phyloP scores from a whole-genome alignment of 2,797 vertebrate species.

The Galago senegalensis region DNA sequence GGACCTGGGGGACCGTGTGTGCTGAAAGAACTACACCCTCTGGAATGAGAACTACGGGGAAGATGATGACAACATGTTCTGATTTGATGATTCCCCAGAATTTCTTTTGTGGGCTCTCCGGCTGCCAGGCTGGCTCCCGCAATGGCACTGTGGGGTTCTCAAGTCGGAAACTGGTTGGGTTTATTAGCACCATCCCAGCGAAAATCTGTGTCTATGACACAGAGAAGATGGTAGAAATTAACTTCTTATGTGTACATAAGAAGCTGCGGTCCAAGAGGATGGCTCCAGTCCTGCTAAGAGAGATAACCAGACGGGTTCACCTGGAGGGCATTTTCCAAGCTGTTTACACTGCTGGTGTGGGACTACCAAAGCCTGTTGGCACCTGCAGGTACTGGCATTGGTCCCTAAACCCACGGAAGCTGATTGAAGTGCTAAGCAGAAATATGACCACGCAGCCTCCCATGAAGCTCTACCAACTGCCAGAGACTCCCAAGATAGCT shows the following conservation, averaged over 20 bases:
- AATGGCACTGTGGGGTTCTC: constrained; percentile 99
- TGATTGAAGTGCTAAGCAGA: constrained; percentile 99
- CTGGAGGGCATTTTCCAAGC: constrained; percentile 99
- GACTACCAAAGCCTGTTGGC: constrained; percentile 98
- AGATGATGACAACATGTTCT: constrained; percentile 99
- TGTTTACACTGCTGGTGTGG: constrained; percentile 98
- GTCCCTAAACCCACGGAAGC: constrained; percentile 97
- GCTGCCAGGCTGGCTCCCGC: constrained; percentile 97
- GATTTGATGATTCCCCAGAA: constrained; percentile 98
- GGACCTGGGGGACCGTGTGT: constrained; percentile 95
- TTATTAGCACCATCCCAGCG: constrained; percentile 99
- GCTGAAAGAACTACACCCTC: constrained; percentile 97
- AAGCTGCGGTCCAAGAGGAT: constrained; percentile 98
- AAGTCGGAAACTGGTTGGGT: constrained; percentile 98
- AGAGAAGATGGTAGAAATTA: constrained; percentile 99
- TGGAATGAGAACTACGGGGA: constrained; percentile 99
- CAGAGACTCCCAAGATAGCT: constrained; percentile 88
- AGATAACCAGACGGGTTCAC: constrained; percentile 98
- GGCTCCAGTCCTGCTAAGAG: constrained; percentile 97
- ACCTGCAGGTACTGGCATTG: constrained; percentile 99
- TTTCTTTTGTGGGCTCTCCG: constrained; percentile 98
- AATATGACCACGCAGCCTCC: constrained; percentile 99
- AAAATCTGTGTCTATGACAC: constrained; percentile 96
- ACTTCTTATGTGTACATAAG: constrained; percentile 99
- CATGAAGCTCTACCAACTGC: constrained; percentile 98